phyloP scores from a whole-genome alignment of 1,140 invertebrate genomes.

The Arion vulgaris region DNA sequence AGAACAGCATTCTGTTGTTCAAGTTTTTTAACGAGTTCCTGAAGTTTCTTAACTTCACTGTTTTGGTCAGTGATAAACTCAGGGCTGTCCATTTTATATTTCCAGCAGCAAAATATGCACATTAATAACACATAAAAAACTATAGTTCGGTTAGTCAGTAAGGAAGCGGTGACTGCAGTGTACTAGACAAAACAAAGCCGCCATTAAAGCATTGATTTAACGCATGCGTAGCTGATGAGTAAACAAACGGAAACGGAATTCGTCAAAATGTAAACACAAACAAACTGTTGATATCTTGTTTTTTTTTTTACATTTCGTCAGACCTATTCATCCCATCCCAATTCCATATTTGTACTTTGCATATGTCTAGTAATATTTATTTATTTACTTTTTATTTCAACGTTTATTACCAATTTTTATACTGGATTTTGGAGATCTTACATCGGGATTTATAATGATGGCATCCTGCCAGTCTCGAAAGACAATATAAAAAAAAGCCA shows the following conservation, averaged over 20 bases:
- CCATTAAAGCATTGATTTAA: not conserved
- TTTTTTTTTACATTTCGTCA: no score
- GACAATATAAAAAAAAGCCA: no score
- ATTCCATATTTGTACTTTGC: no score
- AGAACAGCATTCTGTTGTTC: conserved; percentile 72
- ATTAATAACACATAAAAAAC: not conserved
- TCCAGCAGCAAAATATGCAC: not conserved
- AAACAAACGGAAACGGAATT: not conserved
- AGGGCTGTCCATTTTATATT: conserved; percentile 50
- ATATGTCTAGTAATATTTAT: no score
- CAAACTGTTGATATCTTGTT: no score
- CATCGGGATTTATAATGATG: no score
- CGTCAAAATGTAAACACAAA: no score
- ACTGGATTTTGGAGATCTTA: no score
- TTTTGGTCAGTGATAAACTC: conserved; percentile 65
- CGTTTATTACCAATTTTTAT: no score
- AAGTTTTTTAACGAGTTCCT: conserved; percentile 72
- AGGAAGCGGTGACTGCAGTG: not conserved
- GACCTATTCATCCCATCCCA: no score
- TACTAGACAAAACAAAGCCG: not conserved
- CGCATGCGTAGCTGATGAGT: not conserved
- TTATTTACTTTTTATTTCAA: no score
- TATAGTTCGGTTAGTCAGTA: not conserved
- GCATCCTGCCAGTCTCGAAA: no score
- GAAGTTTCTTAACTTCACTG: conserved; percentile 72